These are phyloP conservation scores for Campopleginae sp. DNA, from an alignment of 2,888 invertebrate species.

Conservation along the genomic window DNA sequence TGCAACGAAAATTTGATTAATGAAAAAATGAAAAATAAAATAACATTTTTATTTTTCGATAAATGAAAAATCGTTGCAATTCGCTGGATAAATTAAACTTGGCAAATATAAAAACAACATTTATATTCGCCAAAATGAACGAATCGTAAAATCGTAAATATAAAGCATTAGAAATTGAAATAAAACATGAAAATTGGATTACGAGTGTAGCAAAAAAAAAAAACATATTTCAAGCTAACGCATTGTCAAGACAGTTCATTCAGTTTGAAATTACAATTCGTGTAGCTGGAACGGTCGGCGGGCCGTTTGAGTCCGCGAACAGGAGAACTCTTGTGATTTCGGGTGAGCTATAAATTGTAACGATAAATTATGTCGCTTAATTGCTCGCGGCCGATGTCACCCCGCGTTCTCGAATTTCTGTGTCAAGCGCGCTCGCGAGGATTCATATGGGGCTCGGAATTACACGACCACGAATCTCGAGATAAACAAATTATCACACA, in stretches of 20 bases:
- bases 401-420: slow-evolving; percentile 9
- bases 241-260: slow-evolving; percentile 13
- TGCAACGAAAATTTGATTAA: neutral
- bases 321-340: slow-evolving; percentile 36
- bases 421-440: slow-evolving; percentile 7
- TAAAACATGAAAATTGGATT: neutral
- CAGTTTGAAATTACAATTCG: slow-evolving; percentile 26
- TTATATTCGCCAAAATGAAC: neutral
- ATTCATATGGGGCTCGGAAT: neutral
- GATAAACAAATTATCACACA: neutral
- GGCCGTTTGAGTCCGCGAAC: slow-evolving; percentile 19
- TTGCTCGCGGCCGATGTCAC: slow-evolving; percentile 40
- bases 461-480: slow-evolving; percentile 8
- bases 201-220: neutral
- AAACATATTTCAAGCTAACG: slow-evolving; percentile 1
- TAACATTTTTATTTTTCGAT: neutral
- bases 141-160: neutral
- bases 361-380: slow-evolving; percentile 58
- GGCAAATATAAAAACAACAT: neutral
- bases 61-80: neutral
- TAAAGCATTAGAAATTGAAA: neutral
- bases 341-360: slow-evolving; percentile 26
- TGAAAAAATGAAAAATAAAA: neutral
- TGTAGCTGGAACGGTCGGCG: neutral
- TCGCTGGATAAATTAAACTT: neutral